phyloP scores from a whole-genome alignment of 2,888 invertebrate genomes.

The Andrena trimmerana region DNA sequence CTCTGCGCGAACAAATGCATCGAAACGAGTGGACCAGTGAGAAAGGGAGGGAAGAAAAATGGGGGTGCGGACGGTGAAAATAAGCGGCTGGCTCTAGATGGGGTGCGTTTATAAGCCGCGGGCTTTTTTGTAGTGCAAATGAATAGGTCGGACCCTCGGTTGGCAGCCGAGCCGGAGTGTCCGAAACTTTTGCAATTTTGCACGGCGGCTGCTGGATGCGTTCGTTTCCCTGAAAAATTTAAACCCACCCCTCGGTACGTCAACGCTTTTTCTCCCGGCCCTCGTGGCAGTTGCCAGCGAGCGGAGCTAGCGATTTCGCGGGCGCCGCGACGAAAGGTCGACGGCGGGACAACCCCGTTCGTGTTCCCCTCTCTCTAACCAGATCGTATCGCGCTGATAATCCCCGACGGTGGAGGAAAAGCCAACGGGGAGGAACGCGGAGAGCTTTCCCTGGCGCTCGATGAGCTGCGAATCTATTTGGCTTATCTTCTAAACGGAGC shows the following conservation, averaged over 20 bases:
- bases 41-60: constrained; percentile 8
- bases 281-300: constrained; percentile 1
- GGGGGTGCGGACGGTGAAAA: constrained; percentile 35
- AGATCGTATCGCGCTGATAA: constrained; percentile 40
- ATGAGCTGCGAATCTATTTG: constrained; percentile 69
- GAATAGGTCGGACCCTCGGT: constrained; percentile 46
- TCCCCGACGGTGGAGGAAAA: constrained; percentile 11
- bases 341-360: no score
- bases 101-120: constrained; percentile 53
- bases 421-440: not conserved
- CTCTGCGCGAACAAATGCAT: constrained; percentile 51
- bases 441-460: constrained; percentile 5
- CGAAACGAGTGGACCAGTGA: constrained; percentile 37
- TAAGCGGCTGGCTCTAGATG: constrained; percentile 29
- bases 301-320: no score
- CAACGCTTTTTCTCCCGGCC: not conserved
- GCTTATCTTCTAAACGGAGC: constrained; percentile 73
- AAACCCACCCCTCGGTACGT: not conserved
- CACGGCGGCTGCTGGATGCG: constrained; percentile 35
- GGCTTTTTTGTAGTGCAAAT: constrained; percentile 64
- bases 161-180: constrained; percentile 19
- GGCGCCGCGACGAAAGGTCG: not conserved
- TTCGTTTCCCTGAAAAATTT: constrained; percentile 51
- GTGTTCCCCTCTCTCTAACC: constrained; percentile 3
- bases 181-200: constrained; percentile 66